A percentile compares a stretch with the other conserved stretches of the same genome.
Evolutionary conservation across 2,888 invertebrate species (phyloP).

Genomic region (Scaptomyza tumidula): DNA sequence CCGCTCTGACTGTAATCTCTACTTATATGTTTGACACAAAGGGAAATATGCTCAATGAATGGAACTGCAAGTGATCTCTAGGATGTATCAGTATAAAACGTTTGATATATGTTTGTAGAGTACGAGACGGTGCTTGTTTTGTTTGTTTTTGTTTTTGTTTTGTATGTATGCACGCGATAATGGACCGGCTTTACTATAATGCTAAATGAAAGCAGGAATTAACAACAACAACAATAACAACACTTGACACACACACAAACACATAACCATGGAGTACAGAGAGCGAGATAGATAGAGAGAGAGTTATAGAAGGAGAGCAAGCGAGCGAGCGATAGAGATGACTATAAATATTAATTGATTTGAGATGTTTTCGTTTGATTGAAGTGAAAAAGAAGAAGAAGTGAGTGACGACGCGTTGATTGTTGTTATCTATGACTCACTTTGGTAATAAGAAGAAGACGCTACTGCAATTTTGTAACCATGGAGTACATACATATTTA

Average conservation of each 20-base stretch:
- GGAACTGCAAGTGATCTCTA: neutral
- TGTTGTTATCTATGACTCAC: conserved; percentile 9
- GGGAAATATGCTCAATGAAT: neutral
- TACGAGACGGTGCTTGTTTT: no score
- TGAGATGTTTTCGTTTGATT: neutral
- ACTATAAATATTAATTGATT: neutral
- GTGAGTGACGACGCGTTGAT: no score
- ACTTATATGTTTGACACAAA: neutral
- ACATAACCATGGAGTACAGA: conserved; percentile 2
- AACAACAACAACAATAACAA: neutral
- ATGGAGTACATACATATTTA: conserved; percentile 1
- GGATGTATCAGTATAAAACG: no score
- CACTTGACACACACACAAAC: neutral
- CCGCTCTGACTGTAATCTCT: neutral
- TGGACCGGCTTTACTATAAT: no score
- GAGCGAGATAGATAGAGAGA: neutral
- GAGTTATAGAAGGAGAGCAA: neutral
- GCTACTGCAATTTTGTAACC: conserved; percentile 9
- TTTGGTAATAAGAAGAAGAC: conserved; percentile 10
- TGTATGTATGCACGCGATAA: no score
- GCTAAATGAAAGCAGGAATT: neutral
- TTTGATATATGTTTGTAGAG: no score
- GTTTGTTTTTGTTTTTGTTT: no score
- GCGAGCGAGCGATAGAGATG: neutral
- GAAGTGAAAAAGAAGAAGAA: neutral